Evolutionary conservation across 2,113 vertebrate species (phyloP).

Genomic region (Pangasianodon hypophthalmus): DNA sequence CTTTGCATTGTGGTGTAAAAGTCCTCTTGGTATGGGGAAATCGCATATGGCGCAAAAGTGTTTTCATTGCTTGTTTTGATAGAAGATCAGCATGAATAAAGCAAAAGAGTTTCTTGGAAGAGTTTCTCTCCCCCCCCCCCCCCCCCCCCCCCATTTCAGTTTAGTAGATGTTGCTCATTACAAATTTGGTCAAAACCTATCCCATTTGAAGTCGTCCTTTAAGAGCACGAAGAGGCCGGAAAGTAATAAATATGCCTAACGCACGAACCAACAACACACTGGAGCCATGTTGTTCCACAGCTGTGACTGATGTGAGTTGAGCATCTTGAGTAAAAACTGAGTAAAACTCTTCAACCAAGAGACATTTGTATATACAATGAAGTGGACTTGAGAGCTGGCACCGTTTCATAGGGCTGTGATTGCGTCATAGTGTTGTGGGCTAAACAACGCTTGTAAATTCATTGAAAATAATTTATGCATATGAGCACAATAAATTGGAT

Average conservation of each 20-base stretch:
- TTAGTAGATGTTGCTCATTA: not conserved
- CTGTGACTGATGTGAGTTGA: not conserved
- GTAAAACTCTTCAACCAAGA: not conserved
- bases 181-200: not conserved
- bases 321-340: not conserved
- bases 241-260: not conserved
- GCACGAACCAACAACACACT: not conserved
- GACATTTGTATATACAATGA: not conserved
- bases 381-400: not conserved
- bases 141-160: not conserved
- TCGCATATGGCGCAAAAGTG: not conserved
- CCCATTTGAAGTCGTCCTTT: not conserved
- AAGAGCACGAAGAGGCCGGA: not conserved
- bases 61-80: conserved; percentile 16
- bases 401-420: not conserved
- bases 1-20: conserved; percentile 30
- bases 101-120: not conserved
- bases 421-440: not conserved
- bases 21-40: not conserved
- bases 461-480: not conserved
- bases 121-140: too few species aligned
- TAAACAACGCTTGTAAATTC: not conserved
- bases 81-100: not conserved
- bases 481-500: not conserved
- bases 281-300: not conserved